Base-by-base conservation (phyloP, 2,113 vertebrate genomes). In the Geococcyx californianus region DNA sequence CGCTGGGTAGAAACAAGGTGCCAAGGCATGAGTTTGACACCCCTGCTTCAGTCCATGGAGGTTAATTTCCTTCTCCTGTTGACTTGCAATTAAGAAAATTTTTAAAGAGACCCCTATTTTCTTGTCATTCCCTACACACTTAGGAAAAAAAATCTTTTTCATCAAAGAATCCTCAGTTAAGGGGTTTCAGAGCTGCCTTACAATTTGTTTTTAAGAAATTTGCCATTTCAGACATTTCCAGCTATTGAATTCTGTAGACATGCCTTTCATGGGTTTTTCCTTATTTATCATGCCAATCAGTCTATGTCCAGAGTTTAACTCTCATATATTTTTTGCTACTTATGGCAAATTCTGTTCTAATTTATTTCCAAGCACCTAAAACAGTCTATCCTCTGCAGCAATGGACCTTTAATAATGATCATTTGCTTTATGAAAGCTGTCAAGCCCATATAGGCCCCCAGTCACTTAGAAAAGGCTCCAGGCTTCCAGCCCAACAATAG, bases 1-100 rank as follows among this genome's bases (percentile, higher is more conserved):
- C n/a, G n/a, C n/a, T n/a, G n/a, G n/a, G n/a, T n/a, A n/a, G n/a
- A n/a, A n/a, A n/a, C n/a, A n/a, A n/a, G n/a, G n/a, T n/a, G n/a
- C n/a, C n/a, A n/a, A n/a, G n/a, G n/a, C n/a, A n/a, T n/a, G n/a
- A n/a, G n/a, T n/a, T n/a, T n/a, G n/a, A n/a, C n/a, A n/a, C n/a
- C n/a, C n/a, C n/a, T n/a, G n/a, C n/a, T n/a, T n/a, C n/a, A n/a
- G 19, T 64, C 13, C 10, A 54, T 6, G 8, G 2, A 4, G 2
- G 25, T 45, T 62, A 16, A 62, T 72, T 72, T 49, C 16, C 24
- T 76, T 68, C 9, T 60, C 26, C 31, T 64, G 11, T 21, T 73
- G 45, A n/a, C 8, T 29, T 33, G 7, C 8, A 85, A 62, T 54
- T 66, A 54, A 63, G 68, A 52, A 28, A 20, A 42, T 42, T 42